phyloP scores from a whole-genome alignment of 2,113 vertebrate genomes.

The Pleuronectes platessa region DNA sequence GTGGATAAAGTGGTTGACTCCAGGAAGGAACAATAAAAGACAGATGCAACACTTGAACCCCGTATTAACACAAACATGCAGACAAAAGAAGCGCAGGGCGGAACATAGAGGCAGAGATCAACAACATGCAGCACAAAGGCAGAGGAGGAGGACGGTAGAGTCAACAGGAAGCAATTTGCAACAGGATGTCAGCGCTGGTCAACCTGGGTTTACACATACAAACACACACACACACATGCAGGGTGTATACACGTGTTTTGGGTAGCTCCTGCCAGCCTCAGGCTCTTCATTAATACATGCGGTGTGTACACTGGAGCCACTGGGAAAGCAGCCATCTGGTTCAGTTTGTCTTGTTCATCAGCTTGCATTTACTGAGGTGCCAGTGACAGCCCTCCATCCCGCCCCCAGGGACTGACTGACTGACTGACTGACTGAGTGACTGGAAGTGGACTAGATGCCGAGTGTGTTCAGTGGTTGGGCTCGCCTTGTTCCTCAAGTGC shows the following conservation, averaged over 20 bases:
- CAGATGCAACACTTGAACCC: constrained; percentile 33
- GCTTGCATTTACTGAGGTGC: constrained; percentile 63
- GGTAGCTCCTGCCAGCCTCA: constrained; percentile 51
- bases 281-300: constrained; percentile 72
- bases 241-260: constrained; percentile 39
- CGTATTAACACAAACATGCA: constrained; percentile 10
- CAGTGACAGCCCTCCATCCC: constrained; percentile 41
- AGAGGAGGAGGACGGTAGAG: constrained; percentile 57
- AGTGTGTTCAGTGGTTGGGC: background rate
- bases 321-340: constrained; percentile 73
- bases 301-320: constrained; percentile 55
- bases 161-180: constrained; percentile 77
- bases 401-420: constrained; percentile 40
- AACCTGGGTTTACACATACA: constrained; percentile 35
- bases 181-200: constrained; percentile 65
- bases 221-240: constrained; percentile 24
- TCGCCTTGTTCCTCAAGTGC: constrained; percentile 15
- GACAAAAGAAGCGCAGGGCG: constrained; percentile 7
- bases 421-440: constrained; percentile 14
- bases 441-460: constrained; percentile 9
- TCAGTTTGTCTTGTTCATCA: constrained; percentile 69
- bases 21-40: constrained; percentile 66
- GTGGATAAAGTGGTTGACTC: constrained; percentile 48
- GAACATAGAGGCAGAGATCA: constrained; percentile 24
- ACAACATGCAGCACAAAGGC: constrained; percentile 16